A percentile compares a stretch with the other conserved stretches of the same genome.
These are phyloP conservation scores for Siniperca obscura DNA, from an alignment of 2,797 vertebrate species.

Conservation along the genomic window DNA sequence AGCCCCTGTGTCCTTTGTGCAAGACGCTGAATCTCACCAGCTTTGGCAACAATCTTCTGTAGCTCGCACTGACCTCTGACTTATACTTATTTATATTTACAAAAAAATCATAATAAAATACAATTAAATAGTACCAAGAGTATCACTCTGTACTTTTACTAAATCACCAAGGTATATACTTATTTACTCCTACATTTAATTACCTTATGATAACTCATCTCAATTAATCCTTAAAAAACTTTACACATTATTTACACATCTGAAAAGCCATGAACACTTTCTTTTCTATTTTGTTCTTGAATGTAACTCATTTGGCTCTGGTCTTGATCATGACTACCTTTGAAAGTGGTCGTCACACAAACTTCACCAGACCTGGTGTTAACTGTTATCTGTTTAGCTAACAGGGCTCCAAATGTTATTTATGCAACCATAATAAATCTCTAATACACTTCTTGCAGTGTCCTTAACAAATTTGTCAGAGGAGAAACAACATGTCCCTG, in stretches of 20 bases:
- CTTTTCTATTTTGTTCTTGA: not conserved
- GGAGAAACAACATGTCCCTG: not conserved
- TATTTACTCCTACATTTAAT: not conserved
- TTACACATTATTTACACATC: not conserved
- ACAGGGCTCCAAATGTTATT: not conserved
- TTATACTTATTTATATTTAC: no score
- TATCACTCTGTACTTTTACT: not conserved
- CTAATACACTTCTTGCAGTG: not conserved
- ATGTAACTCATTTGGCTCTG: not conserved
- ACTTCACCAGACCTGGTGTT: not conserved
- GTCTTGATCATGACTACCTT: not conserved
- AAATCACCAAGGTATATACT: not conserved
- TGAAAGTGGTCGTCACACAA: not conserved
- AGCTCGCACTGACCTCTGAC: not conserved
- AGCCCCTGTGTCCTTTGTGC: not conserved
- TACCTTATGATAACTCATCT: not conserved
- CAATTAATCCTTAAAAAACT: not conserved
- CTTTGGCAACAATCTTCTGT: not conserved
- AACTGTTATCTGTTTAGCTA: not conserved
- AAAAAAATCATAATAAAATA: not conserved
- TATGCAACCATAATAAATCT: not conserved
- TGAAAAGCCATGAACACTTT: not conserved
- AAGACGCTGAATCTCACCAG: not conserved
- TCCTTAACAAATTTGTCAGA: not conserved
- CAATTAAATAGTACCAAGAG: not conserved